Percentiles rank a stretch among this genome's conserved stretches.
Evolutionary conservation across 2,888 invertebrate species (phyloP).

Genomic region (Strigamia crassipes): DNA sequence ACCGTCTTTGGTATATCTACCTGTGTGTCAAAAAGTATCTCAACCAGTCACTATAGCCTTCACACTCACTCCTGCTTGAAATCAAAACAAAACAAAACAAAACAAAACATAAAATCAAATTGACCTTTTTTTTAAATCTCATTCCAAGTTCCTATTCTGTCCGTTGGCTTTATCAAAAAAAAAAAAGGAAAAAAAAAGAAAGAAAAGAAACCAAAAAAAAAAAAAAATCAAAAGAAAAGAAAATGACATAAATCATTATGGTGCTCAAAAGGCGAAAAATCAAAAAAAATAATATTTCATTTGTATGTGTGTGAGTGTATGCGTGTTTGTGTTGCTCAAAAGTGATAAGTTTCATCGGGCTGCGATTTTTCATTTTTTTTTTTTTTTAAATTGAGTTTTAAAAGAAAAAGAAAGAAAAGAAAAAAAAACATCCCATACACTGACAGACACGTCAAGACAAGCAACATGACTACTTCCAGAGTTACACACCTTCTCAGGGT

Average conservation of each 20-base stretch:
- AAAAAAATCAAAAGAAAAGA: too few relatives aligned
- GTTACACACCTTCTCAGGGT: conserved; percentile 47
- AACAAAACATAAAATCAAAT: not conserved
- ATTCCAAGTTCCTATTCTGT: conserved; percentile 46
- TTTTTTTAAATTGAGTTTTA: not conserved
- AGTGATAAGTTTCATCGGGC: conserved; percentile 9
- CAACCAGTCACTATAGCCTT: conserved; percentile 88
- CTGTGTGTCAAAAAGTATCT: conserved; percentile 84
- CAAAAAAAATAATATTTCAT: conserved; percentile 43
- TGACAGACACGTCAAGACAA: conserved; percentile 6
- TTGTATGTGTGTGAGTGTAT: conserved; percentile 9
- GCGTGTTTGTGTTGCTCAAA: conserved; percentile 22
- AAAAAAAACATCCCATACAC: not conserved
- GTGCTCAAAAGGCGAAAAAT: conserved; percentile 48
- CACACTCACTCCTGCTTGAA: conserved; percentile 85
- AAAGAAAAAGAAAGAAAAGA: not conserved
- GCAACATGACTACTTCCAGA: conserved; percentile 48
- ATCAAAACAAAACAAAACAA: not conserved
- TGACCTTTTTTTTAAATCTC: not conserved
- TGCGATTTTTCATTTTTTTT: not conserved
- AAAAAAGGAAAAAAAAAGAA: too few relatives aligned
- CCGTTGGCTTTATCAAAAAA: conserved; percentile 6
- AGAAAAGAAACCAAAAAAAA: too few relatives aligned
- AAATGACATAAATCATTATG: conserved; percentile 2
- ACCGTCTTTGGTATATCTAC: conserved; percentile 91